Evolutionary conservation across 92 coral and sea anemone species (phyloP).

Genomic region (Phenganax stokvisi): DNA sequence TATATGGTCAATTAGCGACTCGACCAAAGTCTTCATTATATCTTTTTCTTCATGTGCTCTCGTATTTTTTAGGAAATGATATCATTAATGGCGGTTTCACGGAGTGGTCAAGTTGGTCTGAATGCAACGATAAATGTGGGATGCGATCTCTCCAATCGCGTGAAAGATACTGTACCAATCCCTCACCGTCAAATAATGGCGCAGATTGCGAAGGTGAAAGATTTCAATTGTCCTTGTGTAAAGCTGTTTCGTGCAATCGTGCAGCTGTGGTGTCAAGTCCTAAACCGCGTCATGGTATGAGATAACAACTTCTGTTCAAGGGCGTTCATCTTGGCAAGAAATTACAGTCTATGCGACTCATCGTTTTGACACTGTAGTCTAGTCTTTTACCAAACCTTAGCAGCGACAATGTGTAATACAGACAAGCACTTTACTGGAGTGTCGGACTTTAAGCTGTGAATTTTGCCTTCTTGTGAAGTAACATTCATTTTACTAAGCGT

Average conservation of each 20-base stretch:
- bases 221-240: constrained; percentile 78
- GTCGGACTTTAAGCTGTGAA: too few species aligned
- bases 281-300: neutral
- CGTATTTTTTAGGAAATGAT: constrained; percentile 6
- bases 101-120: constrained; percentile 77
- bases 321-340: too few species aligned
- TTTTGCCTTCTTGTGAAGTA: too few species aligned
- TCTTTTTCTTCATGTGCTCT: neutral
- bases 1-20: too few species aligned
- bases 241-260: constrained; percentile 29
- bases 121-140: constrained; percentile 74
- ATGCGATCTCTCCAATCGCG: constrained; percentile 84
- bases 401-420: too few species aligned
- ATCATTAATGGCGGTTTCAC: constrained; percentile 87
- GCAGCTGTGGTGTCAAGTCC: neutral
- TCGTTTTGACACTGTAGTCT: too few species aligned
- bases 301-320: too few species aligned
- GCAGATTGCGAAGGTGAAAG: constrained; percentile 90
- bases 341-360: too few species aligned
- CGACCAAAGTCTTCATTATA: neutral
- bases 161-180: constrained; percentile 92
- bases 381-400: too few species aligned
- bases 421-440: too few species aligned
- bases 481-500: too few species aligned
- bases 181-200: constrained; percentile 87